These are phyloP conservation scores for Datnioides undecimradiatus DNA, from an alignment of 2,113 vertebrate species.

Conservation along the genomic window DNA sequence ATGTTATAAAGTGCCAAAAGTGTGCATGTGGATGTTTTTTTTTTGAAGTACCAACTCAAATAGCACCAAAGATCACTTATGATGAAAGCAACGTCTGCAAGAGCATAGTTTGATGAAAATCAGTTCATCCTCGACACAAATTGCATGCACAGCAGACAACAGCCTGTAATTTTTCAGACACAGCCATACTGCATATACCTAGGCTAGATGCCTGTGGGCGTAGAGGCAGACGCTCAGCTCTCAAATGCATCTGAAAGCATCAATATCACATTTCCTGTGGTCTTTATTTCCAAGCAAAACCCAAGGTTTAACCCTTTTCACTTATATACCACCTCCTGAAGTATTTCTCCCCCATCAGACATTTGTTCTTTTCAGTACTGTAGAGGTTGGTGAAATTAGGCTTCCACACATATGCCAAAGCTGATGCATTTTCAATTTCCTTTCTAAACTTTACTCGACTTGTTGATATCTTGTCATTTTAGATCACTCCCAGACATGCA, in stretches of 20 bases:
- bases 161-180: slow-evolving; percentile 60
- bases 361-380: neutral
- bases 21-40: too few species aligned
- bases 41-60: neutral
- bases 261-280: slow-evolving; percentile 87
- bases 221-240: slow-evolving; percentile 71
- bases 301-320: slow-evolving; percentile 29
- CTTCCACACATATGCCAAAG: neutral
- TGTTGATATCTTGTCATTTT: neutral
- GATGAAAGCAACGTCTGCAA: neutral
- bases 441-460: neutral
- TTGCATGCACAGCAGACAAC: slow-evolving; percentile 37
- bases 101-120: slow-evolving; percentile 24
- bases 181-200: slow-evolving; percentile 58
- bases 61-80: neutral
- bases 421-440: neutral
- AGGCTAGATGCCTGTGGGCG: slow-evolving; percentile 79
- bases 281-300: slow-evolving; percentile 79
- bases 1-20: too few species aligned
- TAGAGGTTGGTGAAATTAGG: neutral
- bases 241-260: slow-evolving; percentile 82
- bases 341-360: neutral
- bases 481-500: neutral
- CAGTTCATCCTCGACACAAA: slow-evolving; percentile 1
- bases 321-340: slow-evolving; percentile 24